Base-by-base conservation (phyloP, 37 sponge, comb jelly and placozoan species). In the Beroe ovata region DNA sequence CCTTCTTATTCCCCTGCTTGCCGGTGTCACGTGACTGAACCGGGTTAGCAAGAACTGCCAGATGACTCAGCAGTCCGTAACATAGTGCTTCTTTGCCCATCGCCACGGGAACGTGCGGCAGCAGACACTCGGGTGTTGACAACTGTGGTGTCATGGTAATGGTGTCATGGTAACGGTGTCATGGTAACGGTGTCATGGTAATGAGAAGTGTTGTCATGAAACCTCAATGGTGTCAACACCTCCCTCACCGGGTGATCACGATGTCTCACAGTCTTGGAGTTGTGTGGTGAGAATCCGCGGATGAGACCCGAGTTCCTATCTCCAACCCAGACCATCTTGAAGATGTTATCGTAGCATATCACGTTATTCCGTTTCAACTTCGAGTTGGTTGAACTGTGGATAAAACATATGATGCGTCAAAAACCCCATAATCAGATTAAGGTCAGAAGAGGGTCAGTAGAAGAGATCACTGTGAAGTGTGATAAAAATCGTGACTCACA, bases 1-100 rank as follows among this genome's bases (percentile, higher is more conserved):
- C 38, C 37, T 16, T 23, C 25, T 25, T 30, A 26, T 32, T 29
- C 1, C 16, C 32, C 2, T 18, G 16, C 35, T 26, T 25, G 36
- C 34, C 8, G 36, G 16, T 32, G 36, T 66, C 69, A 34, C 8
- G 32, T 29, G 69, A 14, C 25, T 33, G 36, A 20, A 40, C 84
- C 47, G 35, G 84, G 33, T 77, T 77, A 18, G 54, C 54, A 21
- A 77, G 84, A 77, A 1, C 25, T 3, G 47, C 21, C 54, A 77
- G 23, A 54, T 77, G 54, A 41, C 84, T 36, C 28, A 77, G 41
- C n/a, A 77, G 47, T 32, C 54, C 84, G 84, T 77, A 77, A 42
- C 84, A 77, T 4, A 77, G 47, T 32, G 84, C 42, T 19, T 77
- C 84, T 36, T 42, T 39, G 22, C 38, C 33, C 0, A 77, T 35